Conservation (phyloP, 2,797 vertebrate genomes). For the Neosilurus hyrtlii region DNA sequence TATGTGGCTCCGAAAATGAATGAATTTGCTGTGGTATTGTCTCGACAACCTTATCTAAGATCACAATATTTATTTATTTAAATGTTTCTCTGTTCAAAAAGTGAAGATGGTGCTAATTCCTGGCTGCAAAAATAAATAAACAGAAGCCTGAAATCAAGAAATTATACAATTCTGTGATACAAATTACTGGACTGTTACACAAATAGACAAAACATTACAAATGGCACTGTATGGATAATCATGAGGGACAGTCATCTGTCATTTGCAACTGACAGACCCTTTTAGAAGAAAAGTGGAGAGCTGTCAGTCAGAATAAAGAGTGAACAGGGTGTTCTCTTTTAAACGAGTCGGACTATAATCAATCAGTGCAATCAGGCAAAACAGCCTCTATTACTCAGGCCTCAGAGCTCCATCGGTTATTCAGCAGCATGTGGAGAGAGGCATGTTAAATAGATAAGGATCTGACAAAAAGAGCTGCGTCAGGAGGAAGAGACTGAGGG, state of each 20-base stretch:
- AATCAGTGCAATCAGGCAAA: slow-evolving; percentile 37
- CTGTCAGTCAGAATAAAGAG: slow-evolving; percentile 28
- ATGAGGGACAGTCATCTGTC: background rate
- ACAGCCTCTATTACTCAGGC: slow-evolving; percentile 17
- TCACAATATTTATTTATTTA: background rate
- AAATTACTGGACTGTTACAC: no score
- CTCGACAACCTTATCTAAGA: no score
- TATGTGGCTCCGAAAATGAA: no score
- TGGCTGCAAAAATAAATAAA: background rate
- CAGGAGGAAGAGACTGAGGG: slow-evolving; percentile 15
- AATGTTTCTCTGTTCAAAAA: background rate
- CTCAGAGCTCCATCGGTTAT: slow-evolving; percentile 21
- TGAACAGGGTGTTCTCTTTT: slow-evolving; percentile 34
- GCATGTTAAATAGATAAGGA: slow-evolving; percentile 47
- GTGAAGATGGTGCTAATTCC: background rate
- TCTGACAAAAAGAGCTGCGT: slow-evolving; percentile 39
- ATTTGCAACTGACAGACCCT: slow-evolving; percentile 11
- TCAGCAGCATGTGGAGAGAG: slow-evolving; percentile 18
- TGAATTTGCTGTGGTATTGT: no score
- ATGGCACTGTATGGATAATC: background rate
- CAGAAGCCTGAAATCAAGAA: background rate
- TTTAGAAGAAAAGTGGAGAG: slow-evolving; percentile 29
- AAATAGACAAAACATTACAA: no score
- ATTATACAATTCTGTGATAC: background rate
- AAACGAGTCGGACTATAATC: slow-evolving; percentile 38